Evolutionary conservation across 2,113 vertebrate genomes (phyloP), one percentile per base, ranked within the genome.

Genomic region (Ardeotis arabs): DNA sequence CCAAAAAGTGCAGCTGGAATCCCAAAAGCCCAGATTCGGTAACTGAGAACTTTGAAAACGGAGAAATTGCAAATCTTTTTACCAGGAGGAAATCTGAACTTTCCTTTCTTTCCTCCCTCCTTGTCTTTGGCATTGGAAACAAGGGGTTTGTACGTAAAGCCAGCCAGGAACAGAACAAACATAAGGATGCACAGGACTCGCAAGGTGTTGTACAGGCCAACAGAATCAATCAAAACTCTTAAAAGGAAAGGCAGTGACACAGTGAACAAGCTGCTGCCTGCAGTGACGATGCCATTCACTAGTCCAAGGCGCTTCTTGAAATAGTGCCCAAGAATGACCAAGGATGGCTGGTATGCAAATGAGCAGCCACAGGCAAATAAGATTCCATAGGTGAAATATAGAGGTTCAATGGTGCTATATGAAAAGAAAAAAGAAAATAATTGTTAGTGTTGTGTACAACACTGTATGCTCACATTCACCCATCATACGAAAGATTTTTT

Each of bases 241-340:
- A 99, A 87, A 53, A 99, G 39, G 63, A 98, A 98, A 25, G 99
- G 99, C 87, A 99, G 98, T 1, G 98, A 96, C 73, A 99, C 97
- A 1, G 99, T 99, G 98, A 99, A 99, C 68, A 99, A 28, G 66
- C 99, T 99, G 98, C 99, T 99, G 96, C 99, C 99, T 0, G 99
- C 99, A 0, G 99, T 99, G 97, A 99, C 99, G 1, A 99, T 98
- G 95, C 99, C 99, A 9, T 99, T 99, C 59, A 99, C 99, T 17
- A 99, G 97, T 2, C 99, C 99, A 8, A 99, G 98, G 24, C 99
- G 99, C 87, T 98, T 99, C 98, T 99, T 99, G 97, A 99, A 99
- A 78, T 99, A 99, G 94, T 99, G 99, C 74, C 99, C 99, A 9
- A 99, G 97, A 79, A 99, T 99, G 84, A 99, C 99, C 95, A 99